A percentile compares a stretch with the other conserved stretches of the same genome.
phyloP scores from a whole-genome alignment of 2,888 invertebrate species.

The Caenorhabditis panamensis region DNA sequence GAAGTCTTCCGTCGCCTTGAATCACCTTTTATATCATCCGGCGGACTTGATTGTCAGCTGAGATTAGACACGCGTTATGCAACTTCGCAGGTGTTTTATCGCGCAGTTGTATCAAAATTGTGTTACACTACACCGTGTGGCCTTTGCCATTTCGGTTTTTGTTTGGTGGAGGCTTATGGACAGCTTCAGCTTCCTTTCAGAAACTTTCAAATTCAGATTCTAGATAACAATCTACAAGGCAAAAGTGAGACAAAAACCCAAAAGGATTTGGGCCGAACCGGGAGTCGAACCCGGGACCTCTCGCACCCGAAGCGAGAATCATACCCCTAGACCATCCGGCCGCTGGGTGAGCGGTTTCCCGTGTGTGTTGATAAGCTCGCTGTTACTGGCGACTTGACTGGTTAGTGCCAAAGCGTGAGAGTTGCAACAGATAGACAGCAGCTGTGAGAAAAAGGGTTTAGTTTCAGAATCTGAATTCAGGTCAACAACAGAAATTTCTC shows the following conservation, averaged over 20 bases:
- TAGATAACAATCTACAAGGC: too few relatives aligned
- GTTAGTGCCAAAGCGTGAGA: too few relatives aligned
- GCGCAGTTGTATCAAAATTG: background rate
- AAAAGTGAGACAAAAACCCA: too few relatives aligned
- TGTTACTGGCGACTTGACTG: background rate
- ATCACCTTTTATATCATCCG: slow-evolving; percentile 1
- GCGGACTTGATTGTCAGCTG: slow-evolving; percentile 24
- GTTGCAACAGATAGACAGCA: too few relatives aligned
- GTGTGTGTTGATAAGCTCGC: slow-evolving; percentile 1
- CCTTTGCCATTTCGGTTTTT: slow-evolving; percentile 4
- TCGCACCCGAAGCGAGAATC: slow-evolving; percentile 82
- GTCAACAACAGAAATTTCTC: too few relatives aligned
- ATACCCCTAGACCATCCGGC: slow-evolving; percentile 79
- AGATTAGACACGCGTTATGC: too few relatives aligned
- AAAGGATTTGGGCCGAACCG: slow-evolving; percentile 75
- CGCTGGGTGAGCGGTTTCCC: slow-evolving; percentile 35
- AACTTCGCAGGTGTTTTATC: slow-evolving; percentile 4
- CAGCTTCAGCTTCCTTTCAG: too few relatives aligned
- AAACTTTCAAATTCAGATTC: too few relatives aligned
- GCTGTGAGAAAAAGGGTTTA: too few relatives aligned
- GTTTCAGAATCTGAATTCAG: too few relatives aligned
- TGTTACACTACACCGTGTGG: background rate
- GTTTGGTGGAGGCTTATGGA: too few relatives aligned
- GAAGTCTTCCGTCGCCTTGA: background rate
- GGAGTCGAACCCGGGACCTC: slow-evolving; percentile 81